phyloP scores from a whole-genome alignment of 2,797 vertebrate genomes.

The Hydrocynus forskahlii region DNA sequence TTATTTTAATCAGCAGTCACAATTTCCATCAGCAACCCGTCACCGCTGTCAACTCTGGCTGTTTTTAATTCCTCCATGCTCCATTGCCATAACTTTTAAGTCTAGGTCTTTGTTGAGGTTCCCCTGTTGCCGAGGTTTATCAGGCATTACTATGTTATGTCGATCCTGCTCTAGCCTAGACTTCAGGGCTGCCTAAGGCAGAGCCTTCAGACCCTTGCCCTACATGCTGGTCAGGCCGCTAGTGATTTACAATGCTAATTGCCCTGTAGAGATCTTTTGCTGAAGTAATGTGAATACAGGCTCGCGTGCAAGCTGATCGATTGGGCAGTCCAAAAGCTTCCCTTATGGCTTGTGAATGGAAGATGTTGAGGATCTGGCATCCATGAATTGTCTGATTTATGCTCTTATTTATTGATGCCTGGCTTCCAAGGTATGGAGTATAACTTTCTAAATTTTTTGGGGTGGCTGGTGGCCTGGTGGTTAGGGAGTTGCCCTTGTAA shows the following conservation, averaged over 20 bases:
- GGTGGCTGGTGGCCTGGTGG: no score
- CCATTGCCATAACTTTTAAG: constrained; percentile 43
- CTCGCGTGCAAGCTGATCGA: background rate
- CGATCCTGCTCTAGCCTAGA: constrained; percentile 23
- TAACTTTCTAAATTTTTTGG: no score
- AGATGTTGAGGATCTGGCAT: no score
- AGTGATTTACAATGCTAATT: constrained; percentile 41
- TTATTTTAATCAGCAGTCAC: no score
- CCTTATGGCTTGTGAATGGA: background rate
- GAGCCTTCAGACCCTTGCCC: background rate
- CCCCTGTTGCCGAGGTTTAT: constrained; percentile 41
- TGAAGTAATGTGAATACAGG: no score
- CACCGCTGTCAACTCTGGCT: background rate
- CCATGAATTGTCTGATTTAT: no score
- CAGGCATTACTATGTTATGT: constrained; percentile 47
- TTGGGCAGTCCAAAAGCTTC: background rate
- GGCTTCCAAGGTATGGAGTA: no score
- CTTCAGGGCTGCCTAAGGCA: constrained; percentile 5
- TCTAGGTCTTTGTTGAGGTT: constrained; percentile 3
- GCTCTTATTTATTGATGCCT: no score
- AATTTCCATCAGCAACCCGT: no score
- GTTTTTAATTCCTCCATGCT: constrained; percentile 11
- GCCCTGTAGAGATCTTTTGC: constrained; percentile 37
- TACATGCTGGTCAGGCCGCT: background rate
- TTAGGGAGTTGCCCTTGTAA: no score